Evolutionary conservation across 2,888 invertebrate genomes (phyloP), one percentile per base, ranked within the genome.

Genomic region (Gymnosoma rotundatum): DNA sequence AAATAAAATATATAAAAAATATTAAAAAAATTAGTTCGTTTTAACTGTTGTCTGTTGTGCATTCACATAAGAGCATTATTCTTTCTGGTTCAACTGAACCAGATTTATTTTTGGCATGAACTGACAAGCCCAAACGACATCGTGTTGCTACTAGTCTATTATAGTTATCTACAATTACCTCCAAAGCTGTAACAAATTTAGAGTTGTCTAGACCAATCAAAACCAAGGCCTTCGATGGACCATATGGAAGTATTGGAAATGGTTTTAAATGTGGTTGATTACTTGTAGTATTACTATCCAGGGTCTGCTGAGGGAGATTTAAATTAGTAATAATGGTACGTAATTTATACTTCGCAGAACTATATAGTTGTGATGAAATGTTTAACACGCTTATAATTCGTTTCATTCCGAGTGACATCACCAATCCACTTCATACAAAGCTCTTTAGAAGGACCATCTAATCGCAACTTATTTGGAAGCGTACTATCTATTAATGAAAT

Each of bases 171-270:
- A 25, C 63, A 16, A 14, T 45, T 21, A 64, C 48, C 45, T 64
- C 48, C n/a, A 48, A 25, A 25, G 63, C 25, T 6, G 45, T 64
- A 25, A 48, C 48, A 12, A 64, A 10, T 64, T 64, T 64, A 16
- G 48, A 45, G 25, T 64, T 64, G 21, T 64, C 63, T 0, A 64
- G 48, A 14, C 63, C 63, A 21, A 64, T 64, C 25, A 64, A 64
- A 64, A 64, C 25, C 16, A 45, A 48, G 18, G 48, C 21, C 25
- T 16, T 21, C 10, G 14, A 25, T 7, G 25, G 45, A 21, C 63
- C 48, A 64, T 64, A 64, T 64, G 25, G 36, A 2, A 18, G 38
- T 60, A 60, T 60, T 9, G 63, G 48, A 64, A 64, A 63, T 8
- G 36, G 8, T 8, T 5, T 38, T 38, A 38, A 48, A 45, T 63